Evolutionary conservation across 2,888 invertebrate species (phyloP).

Genomic region (Metalampra italica): DNA sequence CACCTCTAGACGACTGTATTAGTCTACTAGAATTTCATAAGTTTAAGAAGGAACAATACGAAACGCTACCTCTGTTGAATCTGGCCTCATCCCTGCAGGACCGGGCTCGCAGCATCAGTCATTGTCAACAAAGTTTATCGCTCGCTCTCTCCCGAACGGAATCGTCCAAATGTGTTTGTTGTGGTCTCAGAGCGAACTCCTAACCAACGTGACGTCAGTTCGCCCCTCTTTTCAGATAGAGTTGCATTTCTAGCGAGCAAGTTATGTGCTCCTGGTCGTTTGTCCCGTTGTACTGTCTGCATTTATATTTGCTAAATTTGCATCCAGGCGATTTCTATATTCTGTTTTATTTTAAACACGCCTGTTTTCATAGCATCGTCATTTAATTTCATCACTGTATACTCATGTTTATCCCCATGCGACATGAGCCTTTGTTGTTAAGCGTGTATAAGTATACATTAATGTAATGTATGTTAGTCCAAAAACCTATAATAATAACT

Average conservation of each 20-base stretch:
- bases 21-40: no score
- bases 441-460: no score
- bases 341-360: not conserved
- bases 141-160: slow-evolving; percentile 36
- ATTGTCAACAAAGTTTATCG: slow-evolving; percentile 71
- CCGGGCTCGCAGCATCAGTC: slow-evolving; percentile 47
- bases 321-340: not conserved
- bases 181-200: slow-evolving; percentile 45
- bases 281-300: not conserved
- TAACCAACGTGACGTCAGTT: slow-evolving; percentile 18
- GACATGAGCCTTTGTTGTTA: no score
- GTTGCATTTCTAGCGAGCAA: slow-evolving; percentile 17
- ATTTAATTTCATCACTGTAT: not conserved
- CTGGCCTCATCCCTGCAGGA: not conserved
- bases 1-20: no score
- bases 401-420: no score
- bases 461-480: no score
- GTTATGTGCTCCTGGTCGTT: slow-evolving; percentile 3
- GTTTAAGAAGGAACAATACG: no score
- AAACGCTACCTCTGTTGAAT: no score
- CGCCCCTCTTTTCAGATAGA: slow-evolving; percentile 18
- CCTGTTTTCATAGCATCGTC: not conserved
- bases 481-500: no score
- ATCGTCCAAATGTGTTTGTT: slow-evolving; percentile 62
- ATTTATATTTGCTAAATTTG: not conserved